Conservation (phyloP, 2,888 invertebrate species). For the Idaea dimidiata region DNA sequence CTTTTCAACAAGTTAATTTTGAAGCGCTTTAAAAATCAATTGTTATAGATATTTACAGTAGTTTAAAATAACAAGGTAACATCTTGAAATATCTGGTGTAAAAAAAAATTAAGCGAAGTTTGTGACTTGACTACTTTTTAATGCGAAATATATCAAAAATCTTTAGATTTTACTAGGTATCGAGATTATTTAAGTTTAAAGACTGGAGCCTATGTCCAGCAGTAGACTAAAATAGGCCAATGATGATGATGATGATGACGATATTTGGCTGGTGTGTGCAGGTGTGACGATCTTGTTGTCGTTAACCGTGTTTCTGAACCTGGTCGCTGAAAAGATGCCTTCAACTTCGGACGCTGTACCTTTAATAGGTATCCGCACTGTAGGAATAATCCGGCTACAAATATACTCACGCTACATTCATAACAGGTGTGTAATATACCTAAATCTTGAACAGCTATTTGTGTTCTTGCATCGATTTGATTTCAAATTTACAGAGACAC, state of each 20-base stretch:
- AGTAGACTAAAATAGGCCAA: too few relatives aligned
- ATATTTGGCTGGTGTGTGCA: conserved; percentile 79
- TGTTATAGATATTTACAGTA: background rate
- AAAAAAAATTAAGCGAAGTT: background rate
- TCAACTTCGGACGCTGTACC: conserved; percentile 91
- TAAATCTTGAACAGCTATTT: conserved; percentile 11
- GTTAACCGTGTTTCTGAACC: conserved; percentile 98
- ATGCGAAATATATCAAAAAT: background rate
- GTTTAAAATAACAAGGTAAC: background rate
- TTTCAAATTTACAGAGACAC: background rate
- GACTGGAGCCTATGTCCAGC: background rate
- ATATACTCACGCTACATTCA: conserved; percentile 42
- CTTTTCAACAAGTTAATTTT: conserved; percentile 2
- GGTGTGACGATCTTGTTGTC: conserved; percentile 98
- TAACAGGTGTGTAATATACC: conserved; percentile 23
- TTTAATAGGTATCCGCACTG: conserved; percentile 84
- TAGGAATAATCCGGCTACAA: conserved; percentile 30
- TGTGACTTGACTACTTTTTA: background rate
- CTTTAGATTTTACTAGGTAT: background rate
- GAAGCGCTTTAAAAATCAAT: background rate
- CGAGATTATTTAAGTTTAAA: background rate
- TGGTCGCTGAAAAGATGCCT: conserved; percentile 98
- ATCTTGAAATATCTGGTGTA: background rate
- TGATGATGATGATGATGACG: background rate
- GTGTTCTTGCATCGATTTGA: background rate